Percentiles rank a stretch among this genome's conserved stretches.
phyloP scores from a whole-genome alignment of 2,113 vertebrate genomes.

The Irena cyanogastra region DNA sequence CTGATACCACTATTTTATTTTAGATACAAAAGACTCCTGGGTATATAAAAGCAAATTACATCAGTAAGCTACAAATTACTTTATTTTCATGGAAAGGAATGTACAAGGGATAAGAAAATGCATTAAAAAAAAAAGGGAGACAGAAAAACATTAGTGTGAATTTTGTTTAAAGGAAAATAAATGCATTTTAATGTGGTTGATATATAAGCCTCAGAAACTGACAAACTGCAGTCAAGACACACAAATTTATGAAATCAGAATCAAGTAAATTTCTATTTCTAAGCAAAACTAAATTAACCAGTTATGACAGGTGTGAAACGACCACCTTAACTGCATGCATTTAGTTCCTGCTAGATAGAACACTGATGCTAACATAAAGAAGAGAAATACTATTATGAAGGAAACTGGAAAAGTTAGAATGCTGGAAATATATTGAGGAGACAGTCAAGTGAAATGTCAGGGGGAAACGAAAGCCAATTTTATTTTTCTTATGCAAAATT shows the following conservation, averaged over 20 bases:
- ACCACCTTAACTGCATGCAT: background rate
- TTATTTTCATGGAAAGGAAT: background rate
- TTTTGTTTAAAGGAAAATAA: background rate
- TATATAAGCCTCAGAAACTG: background rate
- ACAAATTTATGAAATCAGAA: background rate
- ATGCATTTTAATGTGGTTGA: background rate
- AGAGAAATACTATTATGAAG: background rate
- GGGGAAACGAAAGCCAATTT: background rate
- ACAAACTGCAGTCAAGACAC: background rate
- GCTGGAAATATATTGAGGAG: background rate
- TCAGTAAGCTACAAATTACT: background rate
- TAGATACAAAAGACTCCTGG: background rate
- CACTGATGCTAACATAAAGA: background rate
- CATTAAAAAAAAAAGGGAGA: background rate
- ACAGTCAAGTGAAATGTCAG: background rate
- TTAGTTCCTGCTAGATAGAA: background rate
- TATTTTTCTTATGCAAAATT: background rate
- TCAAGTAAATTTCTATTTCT: background rate
- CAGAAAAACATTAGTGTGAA: background rate
- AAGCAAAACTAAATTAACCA: background rate
- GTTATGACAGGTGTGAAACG: background rate
- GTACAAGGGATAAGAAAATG: background rate
- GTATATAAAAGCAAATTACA: background rate
- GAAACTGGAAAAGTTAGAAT: background rate
- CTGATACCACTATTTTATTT: background rate